Conservation (phyloP, 2,888 invertebrate species). For the Sericinus montela region DNA sequence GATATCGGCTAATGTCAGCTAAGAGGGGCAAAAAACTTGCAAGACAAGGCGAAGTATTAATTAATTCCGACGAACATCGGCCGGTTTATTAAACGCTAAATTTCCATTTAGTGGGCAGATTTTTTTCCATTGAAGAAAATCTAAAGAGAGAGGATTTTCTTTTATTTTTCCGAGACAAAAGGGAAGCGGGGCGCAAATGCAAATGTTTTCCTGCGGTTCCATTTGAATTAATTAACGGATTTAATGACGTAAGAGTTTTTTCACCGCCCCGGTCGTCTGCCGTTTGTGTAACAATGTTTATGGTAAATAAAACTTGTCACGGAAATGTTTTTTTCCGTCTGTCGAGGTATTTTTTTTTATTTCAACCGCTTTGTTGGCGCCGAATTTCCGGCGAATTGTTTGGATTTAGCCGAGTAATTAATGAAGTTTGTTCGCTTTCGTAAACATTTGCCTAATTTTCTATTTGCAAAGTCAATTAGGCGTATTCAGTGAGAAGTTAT, state of each 20-base stretch:
- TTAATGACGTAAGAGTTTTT: conserved; percentile 76
- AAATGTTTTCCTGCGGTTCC: conserved; percentile 75
- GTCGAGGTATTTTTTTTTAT: conserved; percentile 57
- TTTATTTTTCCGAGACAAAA: conserved; percentile 53
- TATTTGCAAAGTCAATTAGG: conserved; percentile 59
- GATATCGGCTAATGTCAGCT: conserved; percentile 56
- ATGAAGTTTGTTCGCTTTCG: conserved; percentile 72
- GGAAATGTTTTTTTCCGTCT: conserved; percentile 73
- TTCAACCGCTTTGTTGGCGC: conserved; percentile 61
- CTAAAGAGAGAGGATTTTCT: conserved; percentile 44
- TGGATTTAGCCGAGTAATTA: conserved; percentile 78
- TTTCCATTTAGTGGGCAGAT: conserved; percentile 64
- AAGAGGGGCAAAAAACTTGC: conserved; percentile 59
- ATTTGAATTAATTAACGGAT: conserved; percentile 78
- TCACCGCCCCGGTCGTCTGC: conserved; percentile 54
- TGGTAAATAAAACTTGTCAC: conserved; percentile 78
- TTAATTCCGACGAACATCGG: conserved; percentile 64
- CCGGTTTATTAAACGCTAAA: conserved; percentile 70
- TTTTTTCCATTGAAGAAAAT: conserved; percentile 37
- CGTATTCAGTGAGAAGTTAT: conserved; percentile 53
- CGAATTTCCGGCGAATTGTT: conserved; percentile 60
- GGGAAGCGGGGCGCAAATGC: conserved; percentile 56
- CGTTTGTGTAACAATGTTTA: conserved; percentile 71
- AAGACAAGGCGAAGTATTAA: conserved; percentile 67
- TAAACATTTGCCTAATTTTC: conserved; percentile 68